Base-by-base conservation (phyloP, 1,140 invertebrate species). In the Drosophila paulistorum region DNA sequence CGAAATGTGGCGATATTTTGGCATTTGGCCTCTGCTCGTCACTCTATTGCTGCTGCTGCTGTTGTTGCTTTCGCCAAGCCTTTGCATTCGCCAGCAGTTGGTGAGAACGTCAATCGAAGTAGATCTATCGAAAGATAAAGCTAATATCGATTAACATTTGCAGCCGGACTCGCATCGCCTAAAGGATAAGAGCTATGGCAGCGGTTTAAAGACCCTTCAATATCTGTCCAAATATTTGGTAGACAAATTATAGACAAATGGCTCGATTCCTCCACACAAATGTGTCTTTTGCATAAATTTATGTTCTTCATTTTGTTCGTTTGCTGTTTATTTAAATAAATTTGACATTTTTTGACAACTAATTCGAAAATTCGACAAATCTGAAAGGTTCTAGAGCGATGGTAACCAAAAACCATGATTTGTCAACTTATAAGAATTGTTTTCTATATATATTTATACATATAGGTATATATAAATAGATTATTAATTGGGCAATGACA, bases 381-480 rank as follows among this genome's bases (percentile, higher is more conserved):
- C 14, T 17, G 11, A 20, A 10, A 2, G 2, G 7, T 48, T 17
- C 45, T 1, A 48, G 17, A 45, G 6, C 17, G 14, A 45, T 45
- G 42, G 42, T 6, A 17, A 17, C 7, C 45, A 23, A 48, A 20
- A 48, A 48, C 10, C 17, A 48, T 48, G 45, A 48, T 59, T 17
- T 59, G 33, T 20, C 37, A 39, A 20, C 14, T 13, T 71, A 75
- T 62, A 39, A 4, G 37, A 39, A 39, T n/a, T 39, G 30, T 30
- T 7, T 7, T 30, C 6, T 30, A 30, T 30, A 30, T 30, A 7
- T 30, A 30, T 30, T 5, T 30, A 30, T 30, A 30, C 3, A 26
- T 26, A 26, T 26, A 0, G 0, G 1, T 39, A 39, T 66, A 64
- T 80, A 80, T 81, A 81, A 77, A 81, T 81, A 81, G 33, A 10